Evolutionary conservation across 2,113 vertebrate genomes (phyloP), one percentile per base, ranked within the genome.

Genomic region (Onychorhynchus coronatus): DNA sequence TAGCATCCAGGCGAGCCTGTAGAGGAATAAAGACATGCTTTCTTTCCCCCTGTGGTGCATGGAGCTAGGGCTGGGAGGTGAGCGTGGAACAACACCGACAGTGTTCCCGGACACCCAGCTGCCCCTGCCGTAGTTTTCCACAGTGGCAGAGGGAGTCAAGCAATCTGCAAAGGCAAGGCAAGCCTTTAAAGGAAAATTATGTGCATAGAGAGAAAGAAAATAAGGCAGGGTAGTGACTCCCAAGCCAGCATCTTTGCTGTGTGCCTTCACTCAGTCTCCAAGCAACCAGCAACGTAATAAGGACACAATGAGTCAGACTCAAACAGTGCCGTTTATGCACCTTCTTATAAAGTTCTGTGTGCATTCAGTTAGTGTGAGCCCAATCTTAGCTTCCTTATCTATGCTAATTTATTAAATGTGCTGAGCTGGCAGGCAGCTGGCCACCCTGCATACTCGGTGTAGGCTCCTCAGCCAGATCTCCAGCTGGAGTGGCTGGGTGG

Each of bases 61-160:
- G 12, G 96, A 95, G 95, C 95, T 1, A 65, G 91, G 74, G 62
- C 91, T 94, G 94, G 97, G 93, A 98, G 97, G 97, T 97, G 94
- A 96, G 86, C 4, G 20, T 93, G 95, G 96, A 98, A 98, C 98
- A 98, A 98, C 97, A 96, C 65, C 3, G 30, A 95, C 98, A 98
- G 97, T 98, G 98, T 98, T 98, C 68, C 44, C 2, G 23, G 96
- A 89, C 46, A 83, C 80, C 13, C 61, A 59, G 74, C 97, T 97
- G 95, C 97, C 92, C 91, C 93, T 97, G 66, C 87, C 58, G 96
- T 98, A 97, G 94, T 98, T 98, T 98, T 98, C 98, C 98, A 98
- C 95, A 70, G 81, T 80, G 62, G 94, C 91, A 94, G 88, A 85
- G 94, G 53, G 37, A 73, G 80, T 12, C 42, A 39, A 49, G 89